These are phyloP conservation scores for Myxocyprinus asiaticus DNA, from an alignment of 2,113 vertebrate genomes.

Conservation along the genomic window DNA sequence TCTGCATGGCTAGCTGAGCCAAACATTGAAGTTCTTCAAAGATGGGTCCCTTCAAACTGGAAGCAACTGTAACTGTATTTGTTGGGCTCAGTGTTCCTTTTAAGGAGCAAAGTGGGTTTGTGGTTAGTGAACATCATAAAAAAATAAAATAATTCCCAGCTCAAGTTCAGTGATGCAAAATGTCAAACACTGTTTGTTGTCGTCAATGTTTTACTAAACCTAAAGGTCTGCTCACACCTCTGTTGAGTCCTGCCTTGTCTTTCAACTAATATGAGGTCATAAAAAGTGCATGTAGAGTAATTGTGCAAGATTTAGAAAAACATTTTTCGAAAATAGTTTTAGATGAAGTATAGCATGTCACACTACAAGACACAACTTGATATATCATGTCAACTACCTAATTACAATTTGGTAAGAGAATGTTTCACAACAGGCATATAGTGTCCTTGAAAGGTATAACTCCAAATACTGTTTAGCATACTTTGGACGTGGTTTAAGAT, in stretches of 20 bases:
- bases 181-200: conserved; percentile 28
- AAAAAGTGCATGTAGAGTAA: no score
- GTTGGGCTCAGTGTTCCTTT: neutral
- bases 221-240: neutral
- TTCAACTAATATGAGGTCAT: no score
- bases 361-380: no score
- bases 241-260: no score
- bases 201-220: neutral
- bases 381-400: no score
- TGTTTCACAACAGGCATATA: neutral
- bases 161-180: conserved; percentile 41
- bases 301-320: no score
- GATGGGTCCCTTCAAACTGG: conserved; percentile 21
- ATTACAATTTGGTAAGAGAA: neutral
- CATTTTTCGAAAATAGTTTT: no score
- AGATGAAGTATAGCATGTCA: no score
- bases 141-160: conserved; percentile 8
- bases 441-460: neutral
- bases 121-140: conserved; percentile 19
- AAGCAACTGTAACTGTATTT: conserved; percentile 18
- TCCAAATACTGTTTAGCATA: neutral
- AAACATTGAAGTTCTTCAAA: conserved; percentile 34
- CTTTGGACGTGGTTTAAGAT: neutral
- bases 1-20: conserved; percentile 31
- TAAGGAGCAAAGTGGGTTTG: neutral